Percentiles rank a stretch among this genome's conserved stretches.
Conservation (phyloP, 2,113 vertebrate species). For the Nannospalax galili region DNA sequence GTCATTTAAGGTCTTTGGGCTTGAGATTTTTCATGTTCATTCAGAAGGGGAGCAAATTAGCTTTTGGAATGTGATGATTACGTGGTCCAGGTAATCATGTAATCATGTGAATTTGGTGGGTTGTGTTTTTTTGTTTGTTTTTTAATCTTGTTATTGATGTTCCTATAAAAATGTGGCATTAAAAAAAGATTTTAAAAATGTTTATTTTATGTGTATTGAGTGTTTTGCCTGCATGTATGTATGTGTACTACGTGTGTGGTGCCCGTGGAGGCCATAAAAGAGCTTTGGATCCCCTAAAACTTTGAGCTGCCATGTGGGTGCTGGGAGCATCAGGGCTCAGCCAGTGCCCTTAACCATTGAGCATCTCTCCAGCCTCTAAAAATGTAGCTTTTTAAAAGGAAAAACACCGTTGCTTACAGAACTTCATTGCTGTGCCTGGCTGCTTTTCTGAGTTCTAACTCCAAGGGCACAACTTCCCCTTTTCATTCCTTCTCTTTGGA, state of each 20-base stretch:
- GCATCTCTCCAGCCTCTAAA: too few relatives aligned
- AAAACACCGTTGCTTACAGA: neutral
- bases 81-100: neutral
- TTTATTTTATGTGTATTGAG: neutral
- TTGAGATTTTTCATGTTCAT: neutral
- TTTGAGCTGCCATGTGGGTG: too few relatives aligned
- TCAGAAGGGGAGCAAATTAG: neutral
- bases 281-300: too few relatives aligned
- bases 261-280: too few relatives aligned
- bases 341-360: too few relatives aligned
- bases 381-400: neutral
- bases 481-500: neutral
- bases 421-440: neutral
- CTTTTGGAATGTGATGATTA: neutral
- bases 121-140: neutral
- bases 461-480: neutral
- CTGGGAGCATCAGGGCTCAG: too few relatives aligned
- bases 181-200: neutral
- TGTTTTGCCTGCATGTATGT: too few relatives aligned
- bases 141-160: fast-evolving
- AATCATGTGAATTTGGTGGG: neutral
- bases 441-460: neutral
- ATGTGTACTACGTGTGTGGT: too few relatives aligned
- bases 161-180: too few relatives aligned
- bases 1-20: neutral